A percentile compares a stretch with the other conserved stretches of the same genome.
Evolutionary conservation across 64 coral and sea anemone species (phyloP).

Genomic region (Pocillopora verrucosa): DNA sequence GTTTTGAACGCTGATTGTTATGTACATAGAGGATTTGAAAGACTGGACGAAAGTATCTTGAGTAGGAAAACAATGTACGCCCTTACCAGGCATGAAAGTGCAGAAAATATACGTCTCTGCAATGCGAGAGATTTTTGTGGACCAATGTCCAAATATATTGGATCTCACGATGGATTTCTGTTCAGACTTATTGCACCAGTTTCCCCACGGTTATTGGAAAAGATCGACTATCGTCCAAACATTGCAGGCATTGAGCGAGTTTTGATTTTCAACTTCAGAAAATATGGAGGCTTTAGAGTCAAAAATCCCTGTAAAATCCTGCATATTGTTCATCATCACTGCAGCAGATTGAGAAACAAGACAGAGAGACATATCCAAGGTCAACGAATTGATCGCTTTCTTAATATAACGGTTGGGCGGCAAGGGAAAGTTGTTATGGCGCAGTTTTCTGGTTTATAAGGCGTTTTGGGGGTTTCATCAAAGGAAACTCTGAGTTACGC

Average conservation of each 20-base stretch:
- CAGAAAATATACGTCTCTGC: constrained; percentile 39
- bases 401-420: constrained; percentile 49
- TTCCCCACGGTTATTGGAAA: constrained; percentile 40
- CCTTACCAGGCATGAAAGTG: constrained; percentile 82
- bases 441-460: constrained; percentile 76
- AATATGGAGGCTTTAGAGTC: constrained; percentile 59
- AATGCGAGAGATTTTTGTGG: constrained; percentile 78
- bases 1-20: constrained; percentile 92
- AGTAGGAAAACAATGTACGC: constrained; percentile 69
- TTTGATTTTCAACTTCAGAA: constrained; percentile 67
- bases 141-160: constrained; percentile 75
- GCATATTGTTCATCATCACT: constrained; percentile 85
- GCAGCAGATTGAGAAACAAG: constrained; percentile 46
- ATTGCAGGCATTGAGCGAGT: constrained; percentile 81
- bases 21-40: constrained; percentile 80
- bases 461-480: neutral
- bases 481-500: no score
- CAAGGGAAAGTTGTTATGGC: constrained; percentile 39
- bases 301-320: constrained; percentile 94
- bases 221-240: constrained; percentile 66
- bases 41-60: constrained; percentile 50
- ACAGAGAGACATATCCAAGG: constrained; percentile 53
- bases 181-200: constrained; percentile 64
- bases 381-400: constrained; percentile 56
- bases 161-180: constrained; percentile 96